phyloP scores from a whole-genome alignment of 2,797 vertebrate genomes.

The Gila robusta region DNA sequence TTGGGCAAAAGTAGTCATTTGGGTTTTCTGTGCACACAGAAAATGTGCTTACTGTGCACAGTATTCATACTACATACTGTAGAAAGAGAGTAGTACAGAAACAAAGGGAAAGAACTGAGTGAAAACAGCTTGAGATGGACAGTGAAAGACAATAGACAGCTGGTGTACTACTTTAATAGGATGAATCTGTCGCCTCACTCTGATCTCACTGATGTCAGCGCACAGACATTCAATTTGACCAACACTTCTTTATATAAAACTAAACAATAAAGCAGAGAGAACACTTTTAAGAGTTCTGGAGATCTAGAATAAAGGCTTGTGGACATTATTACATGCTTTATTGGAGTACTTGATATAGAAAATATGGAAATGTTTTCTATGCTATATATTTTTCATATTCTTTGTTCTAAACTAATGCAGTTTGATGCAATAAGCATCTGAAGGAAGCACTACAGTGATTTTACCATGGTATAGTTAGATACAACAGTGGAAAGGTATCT shows the following conservation, averaged over 20 bases:
- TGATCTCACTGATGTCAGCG: not conserved
- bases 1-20: slow-evolving; percentile 7
- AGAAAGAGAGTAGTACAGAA: not conserved
- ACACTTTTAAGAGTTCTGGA: not conserved
- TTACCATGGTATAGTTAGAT: not conserved
- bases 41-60: slow-evolving; percentile 20
- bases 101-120: slow-evolving; percentile 12
- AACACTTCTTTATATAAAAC: not conserved
- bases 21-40: slow-evolving; percentile 8
- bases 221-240: not conserved
- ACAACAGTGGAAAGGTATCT: not conserved
- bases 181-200: slow-evolving; percentile 16
- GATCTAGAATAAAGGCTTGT: not conserved
- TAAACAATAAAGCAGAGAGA: not conserved
- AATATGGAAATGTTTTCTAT: not conserved
- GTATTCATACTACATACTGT: not conserved
- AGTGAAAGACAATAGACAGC: slow-evolving; percentile 24
- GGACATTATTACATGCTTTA: not conserved
- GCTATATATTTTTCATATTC: not conserved
- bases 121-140: slow-evolving; percentile 35
- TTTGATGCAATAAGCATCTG: not conserved
- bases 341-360: not conserved
- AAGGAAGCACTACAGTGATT: not conserved
- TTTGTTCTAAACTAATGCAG: not conserved
- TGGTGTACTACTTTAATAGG: slow-evolving; percentile 23